Evolutionary conservation across 2,888 invertebrate species (phyloP).

Genomic region (Arge pagana): DNA sequence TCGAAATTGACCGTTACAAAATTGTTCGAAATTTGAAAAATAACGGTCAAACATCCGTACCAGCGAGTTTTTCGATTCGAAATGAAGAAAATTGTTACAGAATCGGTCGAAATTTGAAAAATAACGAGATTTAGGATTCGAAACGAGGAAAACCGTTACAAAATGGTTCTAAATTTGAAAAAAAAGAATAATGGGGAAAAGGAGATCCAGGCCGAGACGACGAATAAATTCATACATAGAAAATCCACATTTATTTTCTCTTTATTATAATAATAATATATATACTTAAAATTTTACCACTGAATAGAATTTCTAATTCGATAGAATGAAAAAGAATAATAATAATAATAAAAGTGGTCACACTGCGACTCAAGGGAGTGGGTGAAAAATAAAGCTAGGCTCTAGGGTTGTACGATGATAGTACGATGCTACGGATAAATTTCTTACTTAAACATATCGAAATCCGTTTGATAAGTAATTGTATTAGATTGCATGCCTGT

Average conservation of each 20-base stretch:
- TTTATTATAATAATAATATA: slow-evolving; percentile 43
- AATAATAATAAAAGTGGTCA: slow-evolving; percentile 38
- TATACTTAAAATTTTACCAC: slow-evolving; percentile 43
- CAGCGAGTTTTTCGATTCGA: too few relatives aligned
- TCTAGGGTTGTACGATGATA: slow-evolving; percentile 5
- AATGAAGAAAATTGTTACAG: too few relatives aligned
- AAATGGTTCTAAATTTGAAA: too few relatives aligned
- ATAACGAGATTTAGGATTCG: not conserved
- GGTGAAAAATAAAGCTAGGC: not conserved
- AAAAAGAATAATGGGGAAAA: not conserved
- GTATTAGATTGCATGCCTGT: not conserved
- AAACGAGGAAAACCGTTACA: not conserved
- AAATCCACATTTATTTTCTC: slow-evolving; percentile 43
- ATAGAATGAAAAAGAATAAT: slow-evolving; percentile 38
- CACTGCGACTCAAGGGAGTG: slow-evolving; percentile 33
- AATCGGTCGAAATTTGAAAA: slow-evolving; percentile 1
- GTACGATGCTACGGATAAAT: not conserved
- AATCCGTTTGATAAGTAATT: slow-evolving; percentile 18
- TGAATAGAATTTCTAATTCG: slow-evolving; percentile 43
- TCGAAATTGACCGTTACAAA: too few relatives aligned
- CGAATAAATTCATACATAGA: slow-evolving; percentile 31
- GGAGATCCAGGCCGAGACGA: slow-evolving; percentile 3
- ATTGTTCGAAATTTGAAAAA: not conserved
- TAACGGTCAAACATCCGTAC: too few relatives aligned
- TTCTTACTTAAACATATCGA: slow-evolving; percentile 13